These are phyloP conservation scores for Natator depressus DNA, from an alignment of 2,113 vertebrate species.

Conservation along the genomic window DNA sequence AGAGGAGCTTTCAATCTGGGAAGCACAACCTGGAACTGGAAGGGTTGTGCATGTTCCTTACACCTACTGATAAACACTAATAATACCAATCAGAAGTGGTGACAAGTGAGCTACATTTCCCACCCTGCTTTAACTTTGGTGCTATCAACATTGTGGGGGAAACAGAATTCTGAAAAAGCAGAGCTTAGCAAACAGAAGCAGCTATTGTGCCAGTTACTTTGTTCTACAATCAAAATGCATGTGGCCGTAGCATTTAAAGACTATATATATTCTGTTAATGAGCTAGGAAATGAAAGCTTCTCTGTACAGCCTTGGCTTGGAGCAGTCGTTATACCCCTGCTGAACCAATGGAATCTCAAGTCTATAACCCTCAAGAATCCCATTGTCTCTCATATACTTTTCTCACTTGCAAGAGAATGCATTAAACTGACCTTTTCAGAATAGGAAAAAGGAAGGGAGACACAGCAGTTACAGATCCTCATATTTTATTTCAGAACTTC, in stretches of 20 bases:
- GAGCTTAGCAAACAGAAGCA: neutral
- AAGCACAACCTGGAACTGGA: neutral
- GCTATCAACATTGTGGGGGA: neutral
- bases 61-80: neutral
- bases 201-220: neutral
- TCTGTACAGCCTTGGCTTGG: neutral
- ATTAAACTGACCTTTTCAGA: constrained; percentile 12
- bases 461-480: constrained; percentile 1
- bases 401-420: neutral
- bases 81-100: neutral
- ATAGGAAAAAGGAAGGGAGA: neutral
- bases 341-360: neutral
- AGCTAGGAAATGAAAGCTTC: neutral
- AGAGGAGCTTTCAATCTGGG: accelerated
- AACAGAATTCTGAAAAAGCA: neutral
- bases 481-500: constrained; percentile 57
- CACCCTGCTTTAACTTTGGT: neutral
- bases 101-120: neutral
- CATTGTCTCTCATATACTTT: neutral
- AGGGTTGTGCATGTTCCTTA: neutral
- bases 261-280: neutral
- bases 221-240: constrained; percentile 9
- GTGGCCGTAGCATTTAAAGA: neutral
- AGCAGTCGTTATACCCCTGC: neutral
- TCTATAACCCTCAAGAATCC: neutral